Base-by-base conservation (phyloP, 2,888 invertebrate genomes). In the Quadroppia sp. region DNA sequence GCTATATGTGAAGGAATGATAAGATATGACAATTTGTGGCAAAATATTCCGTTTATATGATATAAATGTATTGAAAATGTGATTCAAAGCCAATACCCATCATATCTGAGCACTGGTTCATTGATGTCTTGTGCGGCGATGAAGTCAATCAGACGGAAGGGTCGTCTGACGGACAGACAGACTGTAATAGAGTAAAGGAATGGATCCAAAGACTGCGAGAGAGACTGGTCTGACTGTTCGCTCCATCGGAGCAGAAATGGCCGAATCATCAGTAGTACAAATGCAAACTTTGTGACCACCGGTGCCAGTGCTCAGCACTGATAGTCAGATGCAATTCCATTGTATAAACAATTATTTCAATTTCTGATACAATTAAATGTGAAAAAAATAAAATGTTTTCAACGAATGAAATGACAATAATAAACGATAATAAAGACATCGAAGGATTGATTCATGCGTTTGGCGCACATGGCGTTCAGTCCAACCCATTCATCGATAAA, bases 241-340 rank as follows among this genome's bases (percentile, higher is more conserved):
- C 30, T 59, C 30, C 30, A 32, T 11, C 25, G 59, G 59, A 59
- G 59, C 59, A 59, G 13, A 59, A 59, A 32, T 2, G 59, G 59
- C 15, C 59, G 7, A 59, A 59, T 59, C 59, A 30, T 59, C 13
- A 30, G 59, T 59, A 45, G 6, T 45, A 23, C 23, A 53, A 53
- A 53, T 53, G 53, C 53, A 53, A 53, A 53, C 53, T 23, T 1
- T 13, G 45, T 59, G 59, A 17, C 4, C 30, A 32, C 28, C 30
- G 25, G 30, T 23, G 23, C 7, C 20, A 23, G 53, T 23, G 9
- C 7, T 53, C 7, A 1, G 7, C 25, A 53, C 25, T 20, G 23
- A 53, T 3, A 53, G 53, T 59, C 59, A 59, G 59, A 59, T 59
- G 30, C 15, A 59, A 59, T 59, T 59, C 30, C 59, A 59, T 17